Percentiles rank a stretch among this genome's conserved stretches.
phyloP scores from a whole-genome alignment of 2,888 invertebrate species.

The Ryuthela nishihirai region DNA sequence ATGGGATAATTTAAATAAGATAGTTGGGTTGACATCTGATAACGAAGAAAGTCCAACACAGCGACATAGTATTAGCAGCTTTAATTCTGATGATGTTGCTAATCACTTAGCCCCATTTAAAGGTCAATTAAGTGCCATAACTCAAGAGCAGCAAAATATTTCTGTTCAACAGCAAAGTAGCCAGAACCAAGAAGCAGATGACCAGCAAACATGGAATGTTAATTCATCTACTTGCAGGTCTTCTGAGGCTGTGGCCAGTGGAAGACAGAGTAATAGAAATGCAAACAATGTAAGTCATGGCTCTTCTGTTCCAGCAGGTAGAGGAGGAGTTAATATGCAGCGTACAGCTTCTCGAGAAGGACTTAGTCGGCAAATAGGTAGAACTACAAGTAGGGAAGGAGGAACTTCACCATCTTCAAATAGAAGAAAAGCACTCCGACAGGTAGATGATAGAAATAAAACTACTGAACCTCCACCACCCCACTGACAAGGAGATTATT shows the following conservation, averaged over 20 bases:
- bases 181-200: conserved; percentile 14
- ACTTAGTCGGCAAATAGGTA: conserved; percentile 19
- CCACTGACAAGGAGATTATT: conserved; percentile 30
- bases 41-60: conserved; percentile 4
- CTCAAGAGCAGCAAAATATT: too few relatives aligned
- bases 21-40: conserved; percentile 22
- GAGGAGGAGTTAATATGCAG: conserved; percentile 20
- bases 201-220: conserved; percentile 8
- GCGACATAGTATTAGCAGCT: too few relatives aligned
- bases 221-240: too few relatives aligned
- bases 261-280: too few relatives aligned
- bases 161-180: conserved; percentile 12
- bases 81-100: conserved; percentile 26
- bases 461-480: conserved; percentile 40
- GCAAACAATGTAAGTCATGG: too few relatives aligned
- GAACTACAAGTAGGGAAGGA: conserved; percentile 29
- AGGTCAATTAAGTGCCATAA: conserved; percentile 34
- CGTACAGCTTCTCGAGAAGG: conserved; percentile 22
- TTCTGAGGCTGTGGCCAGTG: too few relatives aligned
- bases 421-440: conserved; percentile 38
- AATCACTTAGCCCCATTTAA: conserved; percentile 24
- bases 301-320: conserved; percentile 18
- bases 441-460: conserved; percentile 40
- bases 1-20: conserved; percentile 30
- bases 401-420: conserved; percentile 33